These are phyloP conservation scores for Diceros bicornis DNA, from an alignment of 2,797 vertebrate genomes.

Conservation along the genomic window DNA sequence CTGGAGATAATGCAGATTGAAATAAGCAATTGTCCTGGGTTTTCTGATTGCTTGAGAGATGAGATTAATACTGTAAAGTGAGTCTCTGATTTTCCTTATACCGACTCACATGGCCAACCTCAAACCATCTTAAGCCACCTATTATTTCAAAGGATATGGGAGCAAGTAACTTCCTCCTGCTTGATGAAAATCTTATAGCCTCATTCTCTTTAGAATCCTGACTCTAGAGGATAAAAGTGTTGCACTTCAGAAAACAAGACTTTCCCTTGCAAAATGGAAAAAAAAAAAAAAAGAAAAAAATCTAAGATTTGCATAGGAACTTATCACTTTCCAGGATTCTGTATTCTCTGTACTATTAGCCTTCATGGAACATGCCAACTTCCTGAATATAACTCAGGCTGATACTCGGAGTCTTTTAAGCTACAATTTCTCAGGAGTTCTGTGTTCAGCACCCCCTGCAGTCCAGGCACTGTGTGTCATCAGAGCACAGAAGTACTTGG, in stretches of 20 bases:
- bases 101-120: background rate
- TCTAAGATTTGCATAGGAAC: background rate
- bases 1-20: constrained; percentile 8
- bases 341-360: background rate
- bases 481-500: constrained; percentile 61
- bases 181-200: background rate
- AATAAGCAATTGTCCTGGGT: background rate
- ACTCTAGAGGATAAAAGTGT: background rate
- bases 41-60: background rate
- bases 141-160: background rate
- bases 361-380: background rate
- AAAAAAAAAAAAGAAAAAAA: background rate
- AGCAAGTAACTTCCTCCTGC: background rate
- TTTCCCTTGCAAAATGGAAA: background rate
- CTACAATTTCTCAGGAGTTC: background rate
- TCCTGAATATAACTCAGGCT: background rate
- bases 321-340: background rate
- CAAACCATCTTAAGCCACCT: background rate
- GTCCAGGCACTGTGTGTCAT: background rate
- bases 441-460: background rate
- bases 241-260: background rate
- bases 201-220: background rate
- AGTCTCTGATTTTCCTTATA: background rate
- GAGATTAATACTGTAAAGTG: background rate
- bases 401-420: background rate